Conservation (phyloP, 2,888 invertebrate genomes). For the Ophion slaviceki region DNA sequence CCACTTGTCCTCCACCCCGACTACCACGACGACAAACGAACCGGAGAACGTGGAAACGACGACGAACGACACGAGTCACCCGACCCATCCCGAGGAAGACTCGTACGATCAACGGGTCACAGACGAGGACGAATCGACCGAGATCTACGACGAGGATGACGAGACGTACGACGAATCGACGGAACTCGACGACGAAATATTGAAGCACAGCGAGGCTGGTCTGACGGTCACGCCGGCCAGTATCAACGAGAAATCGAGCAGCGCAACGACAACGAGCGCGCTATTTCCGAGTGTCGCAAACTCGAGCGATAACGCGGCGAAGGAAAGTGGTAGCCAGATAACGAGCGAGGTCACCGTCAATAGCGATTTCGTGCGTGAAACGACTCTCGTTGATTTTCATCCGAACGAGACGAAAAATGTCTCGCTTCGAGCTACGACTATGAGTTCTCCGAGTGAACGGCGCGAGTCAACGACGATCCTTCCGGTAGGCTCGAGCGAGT, state of each 20-base stretch:
- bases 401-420: constrained; percentile 66
- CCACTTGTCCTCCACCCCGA: not conserved
- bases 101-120: constrained; percentile 3
- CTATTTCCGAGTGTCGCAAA: constrained; percentile 10
- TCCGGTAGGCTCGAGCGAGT: constrained; percentile 48
- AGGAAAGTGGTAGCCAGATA: constrained; percentile 67
- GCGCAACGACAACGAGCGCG: not conserved
- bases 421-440: constrained; percentile 22
- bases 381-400: constrained; percentile 76
- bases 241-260: constrained; percentile 4
- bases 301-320: constrained; percentile 63
- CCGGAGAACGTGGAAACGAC: constrained; percentile 65
- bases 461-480: constrained; percentile 2
- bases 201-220: constrained; percentile 79
- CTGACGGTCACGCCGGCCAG: constrained; percentile 70
- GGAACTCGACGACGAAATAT: constrained; percentile 76
- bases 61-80: constrained; percentile 2
- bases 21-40: constrained; percentile 67
- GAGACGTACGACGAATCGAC: constrained; percentile 74
- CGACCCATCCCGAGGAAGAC: constrained; percentile 4
- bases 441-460: not conserved
- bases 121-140: constrained; percentile 26
- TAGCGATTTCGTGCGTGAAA: constrained; percentile 76
- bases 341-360: constrained; percentile 77
- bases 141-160: constrained; percentile 46